phyloP scores from a whole-genome alignment of 2,888 invertebrate species.

The Andrena dorsata region DNA sequence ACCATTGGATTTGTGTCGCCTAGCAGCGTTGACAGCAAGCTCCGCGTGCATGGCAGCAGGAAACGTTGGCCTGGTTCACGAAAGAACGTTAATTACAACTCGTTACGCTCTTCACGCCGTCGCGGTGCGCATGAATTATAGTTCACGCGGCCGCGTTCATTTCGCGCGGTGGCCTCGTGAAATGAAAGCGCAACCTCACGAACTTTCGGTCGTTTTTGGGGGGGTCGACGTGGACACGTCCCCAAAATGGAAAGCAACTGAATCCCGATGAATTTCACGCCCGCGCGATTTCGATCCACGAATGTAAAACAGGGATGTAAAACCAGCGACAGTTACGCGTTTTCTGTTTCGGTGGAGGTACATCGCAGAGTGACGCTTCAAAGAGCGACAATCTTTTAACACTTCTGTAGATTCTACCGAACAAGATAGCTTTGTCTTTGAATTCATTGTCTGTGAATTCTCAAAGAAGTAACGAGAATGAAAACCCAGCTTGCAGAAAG shows the following conservation, averaged over 20 bases:
- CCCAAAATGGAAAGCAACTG: constrained; percentile 3
- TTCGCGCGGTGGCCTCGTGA: constrained; percentile 29
- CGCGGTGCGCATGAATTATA: constrained; percentile 56
- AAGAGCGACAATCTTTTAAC: too few species aligned
- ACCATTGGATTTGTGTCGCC: not conserved
- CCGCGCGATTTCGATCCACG: not conserved
- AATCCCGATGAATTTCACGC: not conserved
- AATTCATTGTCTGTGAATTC: too few species aligned
- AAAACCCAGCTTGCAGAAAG: too few species aligned
- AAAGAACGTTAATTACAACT: constrained; percentile 66
- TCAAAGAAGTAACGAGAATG: too few species aligned
- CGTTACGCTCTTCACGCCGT: constrained; percentile 56
- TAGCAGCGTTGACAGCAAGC: not conserved
- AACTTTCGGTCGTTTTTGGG: constrained; percentile 23
- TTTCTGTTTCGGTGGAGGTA: too few species aligned
- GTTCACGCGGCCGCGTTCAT: constrained; percentile 48
- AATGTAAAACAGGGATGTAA: not conserved
- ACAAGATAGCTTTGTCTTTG: too few species aligned
- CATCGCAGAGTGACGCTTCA: too few species aligned
- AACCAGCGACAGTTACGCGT: too few species aligned
- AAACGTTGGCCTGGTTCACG: constrained; percentile 38
- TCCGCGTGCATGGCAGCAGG: constrained; percentile 25
- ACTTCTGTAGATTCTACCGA: too few species aligned
- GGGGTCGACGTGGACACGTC: constrained; percentile 7
- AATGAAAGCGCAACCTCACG: constrained; percentile 21